These are phyloP conservation scores for Raja brachyura DNA, from an alignment of 2,113 vertebrate species.

Conservation along the genomic window DNA sequence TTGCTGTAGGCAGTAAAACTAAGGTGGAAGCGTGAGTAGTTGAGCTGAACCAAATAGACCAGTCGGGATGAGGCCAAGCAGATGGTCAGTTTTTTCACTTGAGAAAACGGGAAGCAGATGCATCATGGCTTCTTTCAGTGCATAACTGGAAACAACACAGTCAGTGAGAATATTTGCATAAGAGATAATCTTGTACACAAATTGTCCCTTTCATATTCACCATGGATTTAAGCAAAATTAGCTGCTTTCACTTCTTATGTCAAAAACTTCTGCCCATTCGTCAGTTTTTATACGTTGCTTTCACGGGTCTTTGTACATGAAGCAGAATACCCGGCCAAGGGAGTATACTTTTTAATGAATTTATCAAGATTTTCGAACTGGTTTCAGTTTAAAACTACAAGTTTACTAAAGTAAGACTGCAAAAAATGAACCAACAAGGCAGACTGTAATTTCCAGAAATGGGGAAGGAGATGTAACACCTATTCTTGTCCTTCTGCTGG, in stretches of 20 bases:
- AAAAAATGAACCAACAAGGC: slow-evolving; percentile 42
- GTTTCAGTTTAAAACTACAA: not conserved
- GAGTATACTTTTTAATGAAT: not conserved
- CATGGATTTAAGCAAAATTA: slow-evolving; percentile 65
- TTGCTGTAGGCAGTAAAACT: slow-evolving; percentile 56
- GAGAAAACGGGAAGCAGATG: slow-evolving; percentile 86
- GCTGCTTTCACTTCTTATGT: slow-evolving; percentile 86
- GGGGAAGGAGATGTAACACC: slow-evolving; percentile 56
- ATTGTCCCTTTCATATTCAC: slow-evolving; percentile 59
- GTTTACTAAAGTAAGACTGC: not conserved
- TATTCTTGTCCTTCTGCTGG: slow-evolving; percentile 55
- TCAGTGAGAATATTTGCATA: slow-evolving; percentile 86
- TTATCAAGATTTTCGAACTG: not conserved
- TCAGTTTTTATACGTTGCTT: not conserved
- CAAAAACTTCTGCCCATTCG: slow-evolving; percentile 36
- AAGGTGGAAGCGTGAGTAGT: slow-evolving; percentile 53
- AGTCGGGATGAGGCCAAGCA: slow-evolving; percentile 62
- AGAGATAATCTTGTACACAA: slow-evolving; percentile 82
- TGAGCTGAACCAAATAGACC: slow-evolving; percentile 55
- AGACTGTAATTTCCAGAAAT: slow-evolving; percentile 64
- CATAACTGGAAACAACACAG: slow-evolving; percentile 72
- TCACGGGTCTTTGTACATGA: not conserved
- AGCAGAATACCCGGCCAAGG: not conserved
- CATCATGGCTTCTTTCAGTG: slow-evolving; percentile 61
- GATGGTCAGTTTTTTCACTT: slow-evolving; percentile 70